phyloP scores from a whole-genome alignment of 1,140 invertebrate genomes.

The Ladona fulva region DNA sequence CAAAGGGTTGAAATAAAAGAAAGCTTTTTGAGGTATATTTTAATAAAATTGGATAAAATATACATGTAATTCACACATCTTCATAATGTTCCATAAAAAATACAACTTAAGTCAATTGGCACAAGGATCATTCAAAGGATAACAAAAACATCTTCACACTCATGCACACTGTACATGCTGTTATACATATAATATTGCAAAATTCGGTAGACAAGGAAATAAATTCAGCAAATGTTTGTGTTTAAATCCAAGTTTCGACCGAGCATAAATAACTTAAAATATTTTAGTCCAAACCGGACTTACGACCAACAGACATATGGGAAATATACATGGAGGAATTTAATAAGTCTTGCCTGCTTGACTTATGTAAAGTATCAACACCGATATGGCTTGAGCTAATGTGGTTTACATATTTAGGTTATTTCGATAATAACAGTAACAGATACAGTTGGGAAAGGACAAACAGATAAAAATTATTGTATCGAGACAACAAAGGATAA shows the following conservation, averaged over 20 bases:
- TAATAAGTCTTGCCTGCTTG: neutral
- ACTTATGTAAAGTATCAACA: neutral
- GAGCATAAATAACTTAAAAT: slow-evolving; percentile 8
- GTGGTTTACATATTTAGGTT: too few relatives aligned
- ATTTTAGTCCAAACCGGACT: neutral
- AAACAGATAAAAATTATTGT: too few relatives aligned
- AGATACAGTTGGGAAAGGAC: too few relatives aligned
- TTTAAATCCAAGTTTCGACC: neutral
- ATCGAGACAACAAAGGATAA: too few relatives aligned
- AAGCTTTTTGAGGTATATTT: too few relatives aligned
- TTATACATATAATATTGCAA: neutral
- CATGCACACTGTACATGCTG: neutral
- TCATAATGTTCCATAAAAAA: neutral
- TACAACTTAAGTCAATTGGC: neutral
- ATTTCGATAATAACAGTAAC: too few relatives aligned
- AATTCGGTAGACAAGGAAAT: neutral
- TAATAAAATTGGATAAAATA: neutral
- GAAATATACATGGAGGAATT: neutral
- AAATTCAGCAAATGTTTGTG: neutral
- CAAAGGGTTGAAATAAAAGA: too few relatives aligned
- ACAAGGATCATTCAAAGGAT: neutral
- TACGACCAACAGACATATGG: neutral
- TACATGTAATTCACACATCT: neutral
- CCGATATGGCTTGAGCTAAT: neutral
- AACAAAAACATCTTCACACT: neutral